phyloP scores from a whole-genome alignment of 2,113 vertebrate species.

The Apus apus region DNA sequence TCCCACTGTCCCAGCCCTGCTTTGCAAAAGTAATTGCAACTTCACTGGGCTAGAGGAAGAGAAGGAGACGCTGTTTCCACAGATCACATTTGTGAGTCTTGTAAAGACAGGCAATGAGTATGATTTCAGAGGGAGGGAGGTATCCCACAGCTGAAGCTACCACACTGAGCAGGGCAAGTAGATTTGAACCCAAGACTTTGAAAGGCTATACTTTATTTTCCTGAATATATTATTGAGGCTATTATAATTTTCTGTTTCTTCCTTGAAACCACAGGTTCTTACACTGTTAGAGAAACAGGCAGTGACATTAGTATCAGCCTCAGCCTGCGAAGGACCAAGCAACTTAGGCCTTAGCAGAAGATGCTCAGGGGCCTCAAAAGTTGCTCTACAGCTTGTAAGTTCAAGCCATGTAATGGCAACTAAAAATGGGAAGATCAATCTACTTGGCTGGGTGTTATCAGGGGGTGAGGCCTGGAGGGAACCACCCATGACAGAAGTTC shows the following conservation, averaged over 20 bases:
- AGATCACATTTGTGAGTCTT: not conserved
- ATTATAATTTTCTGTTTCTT: not conserved
- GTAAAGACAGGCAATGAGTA: not conserved
- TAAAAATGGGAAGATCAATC: not conserved
- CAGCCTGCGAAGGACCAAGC: not conserved
- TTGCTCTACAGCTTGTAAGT: not conserved
- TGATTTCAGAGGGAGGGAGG: not conserved
- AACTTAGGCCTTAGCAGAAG: not conserved
- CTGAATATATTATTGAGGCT: not conserved
- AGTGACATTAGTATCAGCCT: not conserved
- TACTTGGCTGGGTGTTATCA: not conserved
- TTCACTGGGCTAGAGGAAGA: not conserved
- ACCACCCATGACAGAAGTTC: not conserved
- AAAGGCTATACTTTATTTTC: not conserved
- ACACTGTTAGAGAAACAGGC: not conserved
- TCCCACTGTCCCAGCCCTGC: not conserved
- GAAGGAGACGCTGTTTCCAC: not conserved
- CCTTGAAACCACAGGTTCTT: not conserved
- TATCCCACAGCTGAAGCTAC: not conserved
- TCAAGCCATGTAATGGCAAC: not conserved
- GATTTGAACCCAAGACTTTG: not conserved
- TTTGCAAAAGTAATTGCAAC: not conserved
- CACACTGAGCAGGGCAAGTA: not conserved
- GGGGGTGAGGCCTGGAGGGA: not conserved
- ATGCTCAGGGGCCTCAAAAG: not conserved